Evolutionary conservation across 1,140 invertebrate species (phyloP).

Genomic region (Megalopta genalis): DNA sequence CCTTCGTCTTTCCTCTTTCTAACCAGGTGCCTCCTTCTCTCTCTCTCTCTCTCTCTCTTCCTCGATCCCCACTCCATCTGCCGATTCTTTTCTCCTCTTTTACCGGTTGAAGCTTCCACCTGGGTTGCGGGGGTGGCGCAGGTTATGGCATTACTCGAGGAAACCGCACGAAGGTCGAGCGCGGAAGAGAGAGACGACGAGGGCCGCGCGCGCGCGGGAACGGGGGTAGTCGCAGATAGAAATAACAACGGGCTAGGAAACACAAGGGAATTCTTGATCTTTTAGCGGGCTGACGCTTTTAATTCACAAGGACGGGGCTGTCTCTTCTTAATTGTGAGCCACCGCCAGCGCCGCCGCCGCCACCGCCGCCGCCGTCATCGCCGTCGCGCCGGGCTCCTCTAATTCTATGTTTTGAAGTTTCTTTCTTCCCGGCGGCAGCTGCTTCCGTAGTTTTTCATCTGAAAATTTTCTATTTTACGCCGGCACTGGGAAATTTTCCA

Average conservation of each 20-base stretch:
- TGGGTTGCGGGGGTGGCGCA: not conserved
- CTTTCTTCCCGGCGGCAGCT: slow-evolving; percentile 12
- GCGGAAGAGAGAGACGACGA: not conserved
- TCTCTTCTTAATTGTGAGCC: slow-evolving; percentile 69
- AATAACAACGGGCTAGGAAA: slow-evolving; percentile 57
- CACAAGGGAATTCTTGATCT: slow-evolving; percentile 72
- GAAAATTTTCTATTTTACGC: slow-evolving; percentile 31
- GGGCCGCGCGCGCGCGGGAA: not conserved
- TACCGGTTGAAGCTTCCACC: not conserved
- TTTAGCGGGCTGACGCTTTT: slow-evolving; percentile 74
- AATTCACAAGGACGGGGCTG: slow-evolving; percentile 68
- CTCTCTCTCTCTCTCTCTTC: not conserved
- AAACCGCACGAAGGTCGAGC: not conserved
- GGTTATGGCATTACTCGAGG: slow-evolving; percentile 19
- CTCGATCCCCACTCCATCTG: not conserved
- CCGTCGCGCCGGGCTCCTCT: slow-evolving; percentile 47
- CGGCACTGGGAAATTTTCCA: not conserved
- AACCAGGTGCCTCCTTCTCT: not conserved
- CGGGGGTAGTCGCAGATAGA: not conserved
- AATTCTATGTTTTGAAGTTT: slow-evolving; percentile 47
- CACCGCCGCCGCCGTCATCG: not conserved
- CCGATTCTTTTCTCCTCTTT: slow-evolving; percentile 4
- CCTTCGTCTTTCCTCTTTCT: not conserved
- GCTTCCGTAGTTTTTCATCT: slow-evolving; percentile 17
- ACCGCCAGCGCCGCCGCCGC: not conserved